Conservation (phyloP, 2,113 vertebrate genomes). For the Ctenodactylus gundi region DNA sequence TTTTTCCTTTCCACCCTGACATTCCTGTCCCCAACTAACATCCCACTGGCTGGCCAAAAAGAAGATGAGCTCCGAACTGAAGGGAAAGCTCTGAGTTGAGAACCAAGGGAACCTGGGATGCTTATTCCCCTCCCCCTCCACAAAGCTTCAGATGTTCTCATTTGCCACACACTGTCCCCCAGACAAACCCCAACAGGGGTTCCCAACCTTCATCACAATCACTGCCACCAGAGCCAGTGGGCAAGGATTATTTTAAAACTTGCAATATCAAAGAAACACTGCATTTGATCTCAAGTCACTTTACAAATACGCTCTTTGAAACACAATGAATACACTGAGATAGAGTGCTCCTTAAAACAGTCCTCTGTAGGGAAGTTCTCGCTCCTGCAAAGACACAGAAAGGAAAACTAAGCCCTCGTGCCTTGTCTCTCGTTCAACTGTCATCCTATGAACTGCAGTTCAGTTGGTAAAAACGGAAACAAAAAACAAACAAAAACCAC, state of each 20-base stretch:
- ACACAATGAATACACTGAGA: neutral
- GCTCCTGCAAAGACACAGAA: neutral
- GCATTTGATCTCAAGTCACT: slow-evolving; percentile 14
- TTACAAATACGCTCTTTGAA: neutral
- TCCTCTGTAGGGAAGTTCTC: neutral
- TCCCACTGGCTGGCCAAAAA: neutral
- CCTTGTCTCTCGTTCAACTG: neutral
- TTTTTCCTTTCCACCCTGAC: neutral
- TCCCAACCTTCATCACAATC: too few species aligned
- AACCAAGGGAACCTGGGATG: neutral
- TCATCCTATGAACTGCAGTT: neutral
- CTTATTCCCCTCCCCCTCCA: neutral
- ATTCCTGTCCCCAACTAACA: neutral
- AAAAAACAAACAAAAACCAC: slow-evolving; percentile 21
- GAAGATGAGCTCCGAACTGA: neutral
- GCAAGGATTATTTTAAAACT: slow-evolving; percentile 22
- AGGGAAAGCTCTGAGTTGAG: neutral
- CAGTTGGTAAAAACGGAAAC: neutral
- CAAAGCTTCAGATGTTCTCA: neutral
- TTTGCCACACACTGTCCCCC: neutral
- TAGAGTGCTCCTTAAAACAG: slow-evolving; percentile 21
- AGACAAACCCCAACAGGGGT: accelerated
- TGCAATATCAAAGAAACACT: neutral
- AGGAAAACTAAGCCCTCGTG: neutral
- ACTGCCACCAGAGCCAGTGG: neutral